Base-by-base conservation (phyloP, 1,140 invertebrate genomes). In the Mycetomoellerius zeteki region DNA sequence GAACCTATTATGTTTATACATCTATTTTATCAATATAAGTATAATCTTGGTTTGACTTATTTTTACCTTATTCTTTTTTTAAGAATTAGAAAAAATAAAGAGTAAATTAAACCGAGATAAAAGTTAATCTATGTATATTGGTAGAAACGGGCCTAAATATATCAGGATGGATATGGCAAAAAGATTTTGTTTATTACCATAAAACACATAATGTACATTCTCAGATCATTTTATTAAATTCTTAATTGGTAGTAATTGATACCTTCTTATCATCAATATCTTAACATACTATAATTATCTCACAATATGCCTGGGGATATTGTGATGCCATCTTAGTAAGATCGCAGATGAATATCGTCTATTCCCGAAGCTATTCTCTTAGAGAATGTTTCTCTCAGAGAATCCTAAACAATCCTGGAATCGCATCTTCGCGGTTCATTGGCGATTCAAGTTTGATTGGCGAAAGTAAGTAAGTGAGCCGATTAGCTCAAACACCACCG, bases 401-500 rank as follows among this genome's bases (percentile, higher is more conserved):
- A 43, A 43, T 43, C 37, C 8, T 43, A 43, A 43, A 43, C 2
- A 43, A 87, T 88, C 80, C 64, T 65, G 64, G 73, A 91, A 91
- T 87, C 82, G 90, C 64, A 89, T 91, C 90, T 92, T 92, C 88
- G 30, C 77, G 78, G 71, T 82, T 89, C 88, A 86, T 60, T 92
- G 69, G 52, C 85, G 67, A 43, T 43, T 43, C 73, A 77, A 88
- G 67, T 86, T 93, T 93, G 92, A 93, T 93, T 92, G 90, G 92
- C 90, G 92, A 93, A 93, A 93, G 92, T 93, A 91, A 93, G 3
- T 86, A 89, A 10, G 37, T 12, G 10, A 43, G 37, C 88, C 72
- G 88, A 86, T 64, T 85, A 64, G 71, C 43, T 43, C 67, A 90
- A 60, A 60, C 56, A 89, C 76, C 77, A 88, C 81, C 54, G 86